Base-by-base conservation (phyloP, 2,113 vertebrate genomes). In the Podarcis raffonei region DNA sequence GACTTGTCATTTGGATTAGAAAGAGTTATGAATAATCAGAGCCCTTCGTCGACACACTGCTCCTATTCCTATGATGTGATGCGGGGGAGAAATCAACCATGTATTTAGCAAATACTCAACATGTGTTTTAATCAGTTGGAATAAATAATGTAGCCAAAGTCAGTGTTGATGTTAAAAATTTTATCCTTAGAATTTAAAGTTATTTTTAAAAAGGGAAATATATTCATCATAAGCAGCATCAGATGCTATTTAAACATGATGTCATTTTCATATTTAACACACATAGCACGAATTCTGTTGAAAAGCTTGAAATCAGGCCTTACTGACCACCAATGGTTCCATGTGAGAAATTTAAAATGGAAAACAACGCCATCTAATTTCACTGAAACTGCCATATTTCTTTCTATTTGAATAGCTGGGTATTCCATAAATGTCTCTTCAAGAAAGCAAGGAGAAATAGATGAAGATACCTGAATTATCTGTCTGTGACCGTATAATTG, bases 401-500 rank as follows among this genome's bases (percentile, higher is more conserved):
- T 84, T 87, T 93, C 23, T 1, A 27, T 27, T 37, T 37, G 48
- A 79, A 77, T 85, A 37, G 89, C 5, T 11, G 3, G 32, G 83
- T 4, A 84, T 4, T 3, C 3, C 5, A 37, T 65, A 93, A 32
- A 81, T 84, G 66, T 4, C 74, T 75, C 16, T 66, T 85, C 81
- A 92, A 86, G 92, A 83, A 20, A 25, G 16, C 11, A 88, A 35
- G 3, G 16, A 87, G 89, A 86, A 89, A 27, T 85, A 9, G 77
- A 1, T 90, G 81, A 59, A 1, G 5, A 66, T 11, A 23, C 48
- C 53, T 92, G 81, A 74, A 77, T 91, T 89, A 78, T 86, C 75
- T 77, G 12, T 48, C 80, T 1, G 39, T 48, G 90, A 90, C 66
- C 66, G 87, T 69, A 92, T 30, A 18, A 2, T 1, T 83, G 4